Base-by-base conservation (phyloP, 2,888 invertebrate genomes). In the Archaeoteleia sp. region DNA sequence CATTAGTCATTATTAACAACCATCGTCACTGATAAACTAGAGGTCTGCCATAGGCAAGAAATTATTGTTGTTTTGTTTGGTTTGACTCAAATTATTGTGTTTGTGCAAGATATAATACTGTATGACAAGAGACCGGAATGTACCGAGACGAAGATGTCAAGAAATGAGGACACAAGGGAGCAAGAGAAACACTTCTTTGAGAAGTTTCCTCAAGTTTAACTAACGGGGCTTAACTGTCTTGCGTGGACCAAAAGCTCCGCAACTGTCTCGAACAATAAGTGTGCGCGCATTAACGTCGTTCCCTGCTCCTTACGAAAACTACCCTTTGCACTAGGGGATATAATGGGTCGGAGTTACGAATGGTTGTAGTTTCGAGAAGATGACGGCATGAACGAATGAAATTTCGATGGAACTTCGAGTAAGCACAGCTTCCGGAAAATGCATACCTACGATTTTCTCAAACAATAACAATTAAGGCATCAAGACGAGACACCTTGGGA, bases 151-250 rank as follows among this genome's bases (percentile, higher is more conserved):
- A 39, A 45, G 39, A 45, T 27, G 37, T 39, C 37, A 45, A 27
- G 61, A 46, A 40, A 62, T 25, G 53, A n/a, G n/a, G n/a, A n/a
- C n/a, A n/a, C 45, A 53, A 43, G 45, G 48, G 48, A 34, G 9
- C 54, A 61, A 32, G 40, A 14, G 53, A 55, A 65, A 58, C 58
- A 58, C 57, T 58, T 65, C 46, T 25, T 46, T 37, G 54, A 65
- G 70, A 71, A 63, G 70, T 71, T 67, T 66, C 55, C 48, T 43
- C 68, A 27, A 74, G 74, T 74, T 74, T 67, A 70, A 65, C 65
- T 71, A 75, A 75, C 74, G 65, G 55, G 65, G 62, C 58, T 74
- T 60, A 67, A 45, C 49, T 62, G 54, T 62, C 42, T 62, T 37
- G 46, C 53, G 61, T 46, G 46, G 32, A 43, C 37, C 43, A 9